Base-by-base conservation (phyloP, 2,113 vertebrate genomes). In the Scolopax mira region DNA sequence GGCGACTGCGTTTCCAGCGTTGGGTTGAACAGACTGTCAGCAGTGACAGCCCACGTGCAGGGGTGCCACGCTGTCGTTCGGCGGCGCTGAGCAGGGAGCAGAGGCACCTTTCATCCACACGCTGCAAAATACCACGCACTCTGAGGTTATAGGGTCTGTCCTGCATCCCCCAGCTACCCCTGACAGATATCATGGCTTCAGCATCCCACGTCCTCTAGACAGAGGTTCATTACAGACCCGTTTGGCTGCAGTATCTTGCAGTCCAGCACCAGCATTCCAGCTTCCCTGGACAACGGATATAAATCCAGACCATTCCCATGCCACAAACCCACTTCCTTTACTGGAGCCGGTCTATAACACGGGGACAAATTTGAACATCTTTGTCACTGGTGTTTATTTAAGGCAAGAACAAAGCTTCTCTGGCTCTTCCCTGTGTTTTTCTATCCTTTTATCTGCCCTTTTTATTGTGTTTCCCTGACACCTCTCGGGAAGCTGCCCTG, bases 111-210 rank as follows among this genome's bases (percentile, higher is more conserved):
- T 23, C 52, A 35, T 24, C 67, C 16, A 1, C 70, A 49, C 13
- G 1, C 65, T 70, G 82, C 58, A 61, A 37, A 61, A 37, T 37
- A 35, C n/a, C 58, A 25, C 9, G 7, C 6, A 14, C 69, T 7
- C 27, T 19, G 54, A 37, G 54, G n/a, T 33, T 48, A 12, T 0
- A 2, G 2, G 67, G 54, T 17, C 9, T 8, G 10, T 28, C 35
- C 64, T 65, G 35, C 37, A 61, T n/a, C 54, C 58, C 69, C 44
- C 25, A 74, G 28, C 4, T 15, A 30, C 2, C 31, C 39, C 17
- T 7, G 14, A 14, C 35, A 65, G 35, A 19, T 33, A 22, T 6
- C 16, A 15, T 1, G 44, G 70, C 52, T 85, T 77, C 30, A 52
- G 51, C 57, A 52, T 33, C 67, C 30, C 54, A 8, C 1, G 0